phyloP scores from a whole-genome alignment of 2,797 vertebrate species.

The Steatocranus sp. region DNA sequence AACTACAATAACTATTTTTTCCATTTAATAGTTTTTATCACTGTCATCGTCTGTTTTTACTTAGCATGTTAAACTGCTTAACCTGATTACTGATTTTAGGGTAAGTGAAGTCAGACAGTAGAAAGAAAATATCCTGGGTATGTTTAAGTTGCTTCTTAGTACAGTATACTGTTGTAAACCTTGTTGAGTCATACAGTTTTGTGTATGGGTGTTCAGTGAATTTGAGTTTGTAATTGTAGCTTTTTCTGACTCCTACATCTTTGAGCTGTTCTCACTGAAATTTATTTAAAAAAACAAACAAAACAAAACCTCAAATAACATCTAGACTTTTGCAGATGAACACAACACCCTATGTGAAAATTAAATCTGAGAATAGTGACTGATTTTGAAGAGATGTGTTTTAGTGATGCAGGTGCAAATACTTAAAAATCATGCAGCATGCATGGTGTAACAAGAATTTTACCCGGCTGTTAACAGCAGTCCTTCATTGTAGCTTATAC shows the following conservation, averaged over 20 bases:
- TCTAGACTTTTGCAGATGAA: not conserved
- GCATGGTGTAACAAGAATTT: not conserved
- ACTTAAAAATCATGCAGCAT: not conserved
- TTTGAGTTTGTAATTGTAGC: not conserved
- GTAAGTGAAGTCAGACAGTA: not conserved
- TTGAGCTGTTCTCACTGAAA: not conserved
- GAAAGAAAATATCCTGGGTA: not conserved
- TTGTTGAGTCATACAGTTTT: slow-evolving; percentile 1
- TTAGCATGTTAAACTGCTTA: not conserved
- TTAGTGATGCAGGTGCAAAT: not conserved
- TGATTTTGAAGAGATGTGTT: not conserved
- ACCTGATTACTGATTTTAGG: not conserved
- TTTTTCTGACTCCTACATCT: not conserved
- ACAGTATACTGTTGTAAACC: not conserved
- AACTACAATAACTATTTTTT: not conserved
- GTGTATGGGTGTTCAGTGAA: not conserved
- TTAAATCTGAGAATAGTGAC: not conserved
- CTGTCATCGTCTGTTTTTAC: not conserved
- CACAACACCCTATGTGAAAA: not conserved
- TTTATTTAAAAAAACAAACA: not conserved
- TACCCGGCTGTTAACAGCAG: not conserved
- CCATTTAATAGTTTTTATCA: not conserved
- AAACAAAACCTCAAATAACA: not conserved
- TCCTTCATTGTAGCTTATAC: not conserved
- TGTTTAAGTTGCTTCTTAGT: not conserved